A percentile compares a stretch with the other conserved stretches of the same genome.
phyloP scores from a whole-genome alignment of 92 coral and sea anemone genomes.

The Epizoanthus fatuus region DNA sequence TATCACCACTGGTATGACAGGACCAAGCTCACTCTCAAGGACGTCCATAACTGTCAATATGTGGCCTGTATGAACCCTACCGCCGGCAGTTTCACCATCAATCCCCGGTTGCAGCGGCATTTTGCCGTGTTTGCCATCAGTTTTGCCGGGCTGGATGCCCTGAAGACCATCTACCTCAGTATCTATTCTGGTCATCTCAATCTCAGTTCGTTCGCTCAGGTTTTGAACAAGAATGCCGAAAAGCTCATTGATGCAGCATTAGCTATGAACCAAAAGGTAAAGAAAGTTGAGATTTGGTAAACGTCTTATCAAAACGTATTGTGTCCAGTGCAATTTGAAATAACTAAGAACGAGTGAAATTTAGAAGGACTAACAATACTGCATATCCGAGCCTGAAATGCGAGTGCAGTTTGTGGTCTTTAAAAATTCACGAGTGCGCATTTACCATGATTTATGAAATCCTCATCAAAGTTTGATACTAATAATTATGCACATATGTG shows the following conservation, averaged over 20 bases:
- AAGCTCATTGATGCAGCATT: constrained; percentile 95
- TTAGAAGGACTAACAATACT: neutral
- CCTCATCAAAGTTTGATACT: too few relatives aligned
- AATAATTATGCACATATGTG: too few relatives aligned
- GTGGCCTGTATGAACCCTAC: constrained; percentile 99
- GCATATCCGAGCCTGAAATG: too few relatives aligned
- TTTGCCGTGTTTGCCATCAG: constrained; percentile 99
- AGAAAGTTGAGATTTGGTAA: neutral
- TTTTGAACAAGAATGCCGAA: constrained; percentile 82
- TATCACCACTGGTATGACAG: constrained; percentile 99
- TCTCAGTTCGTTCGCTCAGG: constrained; percentile 65
- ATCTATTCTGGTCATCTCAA: constrained; percentile 92
- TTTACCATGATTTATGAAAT: neutral
- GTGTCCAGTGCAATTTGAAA: neutral
- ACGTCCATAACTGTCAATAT: constrained; percentile 96
- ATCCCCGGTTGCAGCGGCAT: constrained; percentile 98
- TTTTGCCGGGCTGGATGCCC: constrained; percentile 98
- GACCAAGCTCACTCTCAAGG: constrained; percentile 93
- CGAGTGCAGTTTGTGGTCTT: too few relatives aligned
- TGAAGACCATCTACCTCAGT: constrained; percentile 96
- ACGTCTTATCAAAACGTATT: too few relatives aligned
- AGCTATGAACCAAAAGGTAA: constrained; percentile 97
- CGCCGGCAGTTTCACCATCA: constrained; percentile 99
- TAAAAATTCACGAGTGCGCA: neutral
- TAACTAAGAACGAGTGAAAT: neutral